Conservation (phyloP, 1,140 invertebrate species). For the Phenacoccus solenopsis region DNA sequence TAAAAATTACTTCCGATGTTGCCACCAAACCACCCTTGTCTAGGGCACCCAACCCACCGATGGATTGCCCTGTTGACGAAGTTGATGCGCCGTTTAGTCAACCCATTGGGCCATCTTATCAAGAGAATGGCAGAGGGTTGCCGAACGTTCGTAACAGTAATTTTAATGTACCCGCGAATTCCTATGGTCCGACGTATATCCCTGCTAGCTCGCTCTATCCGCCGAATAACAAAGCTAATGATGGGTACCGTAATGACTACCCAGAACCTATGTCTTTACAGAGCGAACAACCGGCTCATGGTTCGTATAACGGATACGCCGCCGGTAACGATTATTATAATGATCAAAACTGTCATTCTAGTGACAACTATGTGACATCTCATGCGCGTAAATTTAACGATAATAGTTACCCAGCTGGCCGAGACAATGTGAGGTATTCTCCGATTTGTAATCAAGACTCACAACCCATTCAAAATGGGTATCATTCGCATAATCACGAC, state of each 20-base stretch:
- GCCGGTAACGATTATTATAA: not conserved
- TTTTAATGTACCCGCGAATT: not conserved
- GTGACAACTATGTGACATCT: not conserved
- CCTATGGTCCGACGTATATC: not conserved
- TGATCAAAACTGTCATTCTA: not conserved
- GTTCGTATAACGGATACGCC: not conserved
- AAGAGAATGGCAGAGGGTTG: not conserved
- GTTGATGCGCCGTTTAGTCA: not conserved
- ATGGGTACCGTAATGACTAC: not conserved
- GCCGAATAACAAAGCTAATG: not conserved
- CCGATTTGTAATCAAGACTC: not conserved
- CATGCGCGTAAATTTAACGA: not conserved
- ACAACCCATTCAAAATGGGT: not conserved
- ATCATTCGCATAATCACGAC: not conserved
- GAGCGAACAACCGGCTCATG: not conserved
- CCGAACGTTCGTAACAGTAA: not conserved
- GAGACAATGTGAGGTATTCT: not conserved
- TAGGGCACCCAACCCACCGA: not conserved
- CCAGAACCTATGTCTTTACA: not conserved
- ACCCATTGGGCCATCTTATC: not conserved
- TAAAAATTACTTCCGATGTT: not conserved
- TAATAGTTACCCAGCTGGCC: not conserved
- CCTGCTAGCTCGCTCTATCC: not conserved
- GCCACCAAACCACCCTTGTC: not conserved
- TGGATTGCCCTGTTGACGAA: not conserved